Conservation (phyloP, 1,140 invertebrate species). For the Elysia chlorotica region DNA sequence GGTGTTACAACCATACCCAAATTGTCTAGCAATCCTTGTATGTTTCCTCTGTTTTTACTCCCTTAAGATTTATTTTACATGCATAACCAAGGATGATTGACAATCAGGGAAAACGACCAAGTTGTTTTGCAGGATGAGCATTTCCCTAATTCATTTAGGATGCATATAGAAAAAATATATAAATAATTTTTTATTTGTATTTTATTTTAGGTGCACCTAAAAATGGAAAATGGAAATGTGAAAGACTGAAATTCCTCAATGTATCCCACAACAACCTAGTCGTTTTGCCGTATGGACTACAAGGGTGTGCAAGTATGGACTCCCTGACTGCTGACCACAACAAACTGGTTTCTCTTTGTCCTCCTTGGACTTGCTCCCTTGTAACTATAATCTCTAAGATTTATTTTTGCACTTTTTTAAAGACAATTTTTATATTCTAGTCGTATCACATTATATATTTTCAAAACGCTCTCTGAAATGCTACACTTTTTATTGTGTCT, state of each 20-base stretch:
- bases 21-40: not conserved
- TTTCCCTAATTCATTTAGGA: too few species aligned
- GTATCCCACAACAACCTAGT: not conserved
- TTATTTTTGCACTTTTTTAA: not conserved
- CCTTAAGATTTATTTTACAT: not conserved
- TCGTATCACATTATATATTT: not conserved
- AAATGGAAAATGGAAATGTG: slow-evolving; percentile 10
- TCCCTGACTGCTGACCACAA: not conserved
- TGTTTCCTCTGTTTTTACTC: not conserved
- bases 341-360: not conserved
- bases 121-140: too few species aligned
- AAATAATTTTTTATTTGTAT: too few species aligned
- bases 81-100: too few species aligned
- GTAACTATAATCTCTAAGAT: not conserved
- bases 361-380: slow-evolving; percentile 5
- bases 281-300: not conserved
- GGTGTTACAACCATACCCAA: not conserved
- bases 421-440: not conserved
- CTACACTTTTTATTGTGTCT: not conserved
- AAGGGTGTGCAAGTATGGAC: not conserved
- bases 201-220: too few species aligned
- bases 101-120: too few species aligned
- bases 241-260: not conserved
- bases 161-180: too few species aligned
- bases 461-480: not conserved